These are phyloP conservation scores for Trypoxylon attenuatum DNA, from an alignment of 2,888 invertebrate species.

Conservation along the genomic window DNA sequence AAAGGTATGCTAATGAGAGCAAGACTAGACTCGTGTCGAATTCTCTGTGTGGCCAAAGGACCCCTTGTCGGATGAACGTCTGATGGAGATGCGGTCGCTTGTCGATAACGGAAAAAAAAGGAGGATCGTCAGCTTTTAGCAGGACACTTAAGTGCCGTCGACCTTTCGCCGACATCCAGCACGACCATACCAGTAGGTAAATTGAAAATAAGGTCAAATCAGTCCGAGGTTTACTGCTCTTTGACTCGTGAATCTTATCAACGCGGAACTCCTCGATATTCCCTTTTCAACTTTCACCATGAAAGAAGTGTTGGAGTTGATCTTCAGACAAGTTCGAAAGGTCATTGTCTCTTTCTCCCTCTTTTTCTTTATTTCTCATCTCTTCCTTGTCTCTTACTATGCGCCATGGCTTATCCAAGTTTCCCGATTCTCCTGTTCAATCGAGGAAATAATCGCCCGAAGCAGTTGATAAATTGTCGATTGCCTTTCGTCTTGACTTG, in stretches of 20 bases:
- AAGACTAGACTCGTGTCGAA: no score
- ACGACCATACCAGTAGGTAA: not conserved
- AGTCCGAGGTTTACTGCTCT: not conserved
- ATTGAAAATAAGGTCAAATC: not conserved
- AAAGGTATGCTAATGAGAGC: no score
- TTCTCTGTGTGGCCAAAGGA: no score
- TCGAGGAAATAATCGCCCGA: constrained; percentile 18
- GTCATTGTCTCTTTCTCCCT: constrained; percentile 23
- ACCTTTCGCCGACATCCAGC: not conserved
- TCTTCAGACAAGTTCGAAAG: constrained; percentile 15
- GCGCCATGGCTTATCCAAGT: constrained; percentile 5
- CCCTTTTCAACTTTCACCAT: constrained; percentile 32
- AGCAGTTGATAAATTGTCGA: constrained; percentile 24
- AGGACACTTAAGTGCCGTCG: not conserved
- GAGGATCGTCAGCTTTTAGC: not conserved
- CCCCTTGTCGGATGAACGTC: not conserved
- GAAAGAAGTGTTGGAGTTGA: constrained; percentile 14
- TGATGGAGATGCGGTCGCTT: not conserved
- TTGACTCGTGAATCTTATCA: not conserved
- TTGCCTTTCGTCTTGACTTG: not conserved
- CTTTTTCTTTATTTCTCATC: constrained; percentile 4
- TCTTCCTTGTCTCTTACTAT: not conserved
- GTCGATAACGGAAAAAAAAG: not conserved
- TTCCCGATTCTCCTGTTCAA: constrained; percentile 5
- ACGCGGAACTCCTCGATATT: not conserved